Conservation (phyloP, 2,888 invertebrate species). For the Nomada fucata region DNA sequence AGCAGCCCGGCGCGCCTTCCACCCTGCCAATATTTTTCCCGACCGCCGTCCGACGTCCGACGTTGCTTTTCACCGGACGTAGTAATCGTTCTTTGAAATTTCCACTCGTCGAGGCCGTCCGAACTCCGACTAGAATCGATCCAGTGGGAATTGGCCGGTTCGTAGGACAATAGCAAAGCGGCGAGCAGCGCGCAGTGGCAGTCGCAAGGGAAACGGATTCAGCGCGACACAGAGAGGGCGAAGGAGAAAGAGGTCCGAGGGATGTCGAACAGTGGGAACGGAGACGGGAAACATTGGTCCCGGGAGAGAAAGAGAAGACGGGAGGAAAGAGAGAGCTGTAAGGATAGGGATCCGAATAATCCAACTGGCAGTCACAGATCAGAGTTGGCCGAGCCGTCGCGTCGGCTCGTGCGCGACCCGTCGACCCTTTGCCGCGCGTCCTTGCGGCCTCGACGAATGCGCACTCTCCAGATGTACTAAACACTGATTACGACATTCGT, state of each 20-base stretch:
- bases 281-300: constrained; percentile 71
- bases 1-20: background rate
- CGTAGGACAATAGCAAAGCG: constrained; percentile 77
- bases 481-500: background rate
- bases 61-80: too few species aligned
- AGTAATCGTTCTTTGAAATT: background rate
- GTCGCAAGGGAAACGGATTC: constrained; percentile 83
- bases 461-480: too few species aligned
- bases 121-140: background rate
- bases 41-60: background rate
- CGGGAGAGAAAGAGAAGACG: constrained; percentile 71
- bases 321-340: constrained; percentile 73
- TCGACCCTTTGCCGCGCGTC: constrained; percentile 57
- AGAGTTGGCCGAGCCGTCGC: constrained; percentile 80
- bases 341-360: constrained; percentile 82
- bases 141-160: background rate
- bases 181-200: constrained; percentile 76
- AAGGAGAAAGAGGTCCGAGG: constrained; percentile 74
- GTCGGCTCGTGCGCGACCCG: constrained; percentile 78
- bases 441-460: background rate
- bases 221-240: constrained; percentile 78
- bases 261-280: constrained; percentile 70
- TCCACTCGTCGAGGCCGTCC: background rate
- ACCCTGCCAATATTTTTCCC: background rate
- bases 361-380: constrained; percentile 79